phyloP scores from a whole-genome alignment of 2,113 vertebrate species.

The Fregetta grallaria region DNA sequence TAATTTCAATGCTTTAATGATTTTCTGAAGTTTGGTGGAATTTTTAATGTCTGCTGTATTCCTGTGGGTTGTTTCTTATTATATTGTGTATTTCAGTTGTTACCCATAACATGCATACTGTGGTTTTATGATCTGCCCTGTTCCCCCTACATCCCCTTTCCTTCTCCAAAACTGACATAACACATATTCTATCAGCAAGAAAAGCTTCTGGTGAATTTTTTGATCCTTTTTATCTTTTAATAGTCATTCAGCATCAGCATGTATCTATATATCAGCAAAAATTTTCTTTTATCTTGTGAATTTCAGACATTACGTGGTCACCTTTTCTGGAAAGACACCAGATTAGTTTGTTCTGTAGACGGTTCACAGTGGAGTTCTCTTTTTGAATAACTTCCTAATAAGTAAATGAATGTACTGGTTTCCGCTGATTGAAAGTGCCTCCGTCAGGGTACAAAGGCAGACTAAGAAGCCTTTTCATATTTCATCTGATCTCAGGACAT shows the following conservation, averaged over 20 bases:
- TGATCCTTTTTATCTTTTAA: not conserved
- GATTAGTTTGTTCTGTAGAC: not conserved
- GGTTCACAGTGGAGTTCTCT: not conserved
- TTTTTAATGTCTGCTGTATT: not conserved
- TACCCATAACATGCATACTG: not conserved
- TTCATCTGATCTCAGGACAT: constrained; percentile 39
- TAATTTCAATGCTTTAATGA: not conserved
- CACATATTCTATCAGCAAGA: not conserved
- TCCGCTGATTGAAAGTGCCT: not conserved
- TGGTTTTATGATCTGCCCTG: not conserved
- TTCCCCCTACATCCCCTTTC: not conserved
- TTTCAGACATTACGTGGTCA: not conserved
- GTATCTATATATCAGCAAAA: not conserved
- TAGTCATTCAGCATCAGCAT: not conserved
- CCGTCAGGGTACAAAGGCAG: constrained; percentile 11
- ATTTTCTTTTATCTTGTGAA: not conserved
- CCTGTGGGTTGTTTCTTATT: not conserved
- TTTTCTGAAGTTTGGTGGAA: not conserved
- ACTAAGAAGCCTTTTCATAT: constrained; percentile 33
- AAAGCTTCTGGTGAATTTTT: not conserved
- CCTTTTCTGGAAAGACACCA: not conserved
- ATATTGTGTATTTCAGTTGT: not conserved
- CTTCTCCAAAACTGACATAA: not conserved
- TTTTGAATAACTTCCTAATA: constrained; percentile 23
- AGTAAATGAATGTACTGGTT: constrained; percentile 25